Evolutionary conservation across 2,797 vertebrate species (phyloP).

Genomic region (Malacoctenus gilli): DNA sequence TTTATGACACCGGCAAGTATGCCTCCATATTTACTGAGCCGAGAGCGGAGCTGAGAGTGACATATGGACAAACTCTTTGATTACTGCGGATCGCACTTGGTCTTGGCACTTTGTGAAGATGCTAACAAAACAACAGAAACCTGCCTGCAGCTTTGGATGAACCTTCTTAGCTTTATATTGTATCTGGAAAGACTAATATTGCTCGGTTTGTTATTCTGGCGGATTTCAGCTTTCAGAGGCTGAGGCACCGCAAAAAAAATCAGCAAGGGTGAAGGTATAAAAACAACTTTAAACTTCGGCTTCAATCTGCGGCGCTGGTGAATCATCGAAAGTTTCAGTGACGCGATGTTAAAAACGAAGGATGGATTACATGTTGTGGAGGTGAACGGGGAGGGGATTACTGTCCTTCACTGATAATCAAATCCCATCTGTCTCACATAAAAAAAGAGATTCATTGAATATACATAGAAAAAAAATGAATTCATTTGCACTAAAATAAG

Average conservation of each 20-base stretch:
- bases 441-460: too few species aligned
- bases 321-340: slow-evolving; percentile 21
- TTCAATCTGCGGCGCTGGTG: slow-evolving; percentile 8
- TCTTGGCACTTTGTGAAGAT: slow-evolving; percentile 29
- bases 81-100: slow-evolving; percentile 35
- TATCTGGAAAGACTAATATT: slow-evolving; percentile 31
- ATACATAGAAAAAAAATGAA: too few species aligned
- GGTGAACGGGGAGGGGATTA: slow-evolving; percentile 11
- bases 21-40: slow-evolving; percentile 26
- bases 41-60: slow-evolving; percentile 29
- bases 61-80: slow-evolving; percentile 38
- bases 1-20: slow-evolving; percentile 12
- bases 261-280: slow-evolving; percentile 9
- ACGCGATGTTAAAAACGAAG: slow-evolving; percentile 19
- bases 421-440: slow-evolving; percentile 1
- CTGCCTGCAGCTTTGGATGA: slow-evolving; percentile 30
- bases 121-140: slow-evolving; percentile 37
- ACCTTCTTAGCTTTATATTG: slow-evolving; percentile 26
- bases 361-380: background rate
- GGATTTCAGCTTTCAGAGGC: slow-evolving; percentile 31
- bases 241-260: slow-evolving; percentile 15
- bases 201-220: slow-evolving; percentile 32
- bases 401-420: background rate
- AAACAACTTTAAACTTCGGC: slow-evolving; percentile 18
- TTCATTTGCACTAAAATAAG: slow-evolving; percentile 22